Evolutionary conservation across 2,888 invertebrate species (phyloP).

Genomic region (Tridacna gigas): DNA sequence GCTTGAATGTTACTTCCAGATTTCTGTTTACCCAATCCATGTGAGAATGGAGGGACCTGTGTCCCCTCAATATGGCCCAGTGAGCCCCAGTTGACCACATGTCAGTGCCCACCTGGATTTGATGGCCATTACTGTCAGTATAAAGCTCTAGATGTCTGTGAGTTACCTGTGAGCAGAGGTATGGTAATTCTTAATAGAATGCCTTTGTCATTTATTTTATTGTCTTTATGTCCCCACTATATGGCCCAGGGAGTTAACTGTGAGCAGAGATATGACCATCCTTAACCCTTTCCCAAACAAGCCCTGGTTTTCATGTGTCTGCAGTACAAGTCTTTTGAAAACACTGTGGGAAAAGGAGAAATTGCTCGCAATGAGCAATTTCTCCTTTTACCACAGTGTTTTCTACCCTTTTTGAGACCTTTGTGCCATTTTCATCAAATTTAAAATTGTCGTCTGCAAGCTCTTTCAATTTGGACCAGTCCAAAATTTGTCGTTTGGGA

Average conservation of each 20-base stretch:
- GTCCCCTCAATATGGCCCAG: constrained; percentile 76
- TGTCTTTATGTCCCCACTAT: no score
- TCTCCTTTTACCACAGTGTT: not conserved
- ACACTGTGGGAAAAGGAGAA: not conserved
- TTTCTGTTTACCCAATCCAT: constrained; percentile 80
- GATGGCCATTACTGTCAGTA: constrained; percentile 80
- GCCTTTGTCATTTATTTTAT: no score
- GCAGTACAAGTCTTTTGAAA: not conserved
- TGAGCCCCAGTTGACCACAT: constrained; percentile 77
- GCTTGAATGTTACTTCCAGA: constrained; percentile 66
- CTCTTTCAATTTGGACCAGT: no score
- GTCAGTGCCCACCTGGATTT: constrained; percentile 79
- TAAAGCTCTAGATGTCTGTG: constrained; percentile 74
- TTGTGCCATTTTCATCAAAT: no score
- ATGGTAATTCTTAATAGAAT: not conserved
- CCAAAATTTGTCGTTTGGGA: no score
- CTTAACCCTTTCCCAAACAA: no score
- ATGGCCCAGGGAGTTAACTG: constrained; percentile 63
- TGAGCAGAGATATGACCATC: constrained; percentile 35
- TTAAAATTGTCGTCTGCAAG: no score
- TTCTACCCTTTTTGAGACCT: not conserved
- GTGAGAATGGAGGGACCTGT: constrained; percentile 80
- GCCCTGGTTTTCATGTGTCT: not conserved
- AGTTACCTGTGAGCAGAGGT: constrained; percentile 78
- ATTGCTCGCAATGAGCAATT: not conserved